These are phyloP conservation scores for Tachuris rubrigastra DNA, from an alignment of 2,113 vertebrate species.

Conservation along the genomic window DNA sequence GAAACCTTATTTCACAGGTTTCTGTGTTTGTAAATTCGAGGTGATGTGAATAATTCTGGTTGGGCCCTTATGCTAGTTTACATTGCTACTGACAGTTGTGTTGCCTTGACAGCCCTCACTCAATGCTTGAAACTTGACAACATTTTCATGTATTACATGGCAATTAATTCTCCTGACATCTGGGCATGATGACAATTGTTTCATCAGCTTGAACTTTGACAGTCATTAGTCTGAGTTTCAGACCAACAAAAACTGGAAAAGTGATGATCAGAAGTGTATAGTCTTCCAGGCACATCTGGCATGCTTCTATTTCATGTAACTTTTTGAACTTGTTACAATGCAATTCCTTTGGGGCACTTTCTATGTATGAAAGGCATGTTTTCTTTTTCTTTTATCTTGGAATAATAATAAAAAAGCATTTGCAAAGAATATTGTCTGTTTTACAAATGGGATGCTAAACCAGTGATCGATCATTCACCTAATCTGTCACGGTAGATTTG, in stretches of 20 bases:
- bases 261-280: not conserved
- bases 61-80: not conserved
- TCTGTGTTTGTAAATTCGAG: not conserved
- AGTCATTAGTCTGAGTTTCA: not conserved
- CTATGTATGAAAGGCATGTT: not conserved
- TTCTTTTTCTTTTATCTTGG: not conserved
- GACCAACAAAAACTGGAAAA: not conserved
- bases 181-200: not conserved
- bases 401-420: not conserved
- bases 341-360: not conserved
- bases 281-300: slow-evolving; percentile 7
- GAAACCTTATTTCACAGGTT: not conserved
- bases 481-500: not conserved
- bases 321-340: not conserved
- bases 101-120: not conserved
- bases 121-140: not conserved
- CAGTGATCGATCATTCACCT: not conserved
- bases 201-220: not conserved
- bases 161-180: not conserved
- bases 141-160: not conserved
- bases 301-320: not conserved
- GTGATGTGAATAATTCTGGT: not conserved
- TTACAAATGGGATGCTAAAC: not conserved
- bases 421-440: not conserved
- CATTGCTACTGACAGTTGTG: not conserved